Evolutionary conservation across 1,140 invertebrate genomes (phyloP).

Genomic region (Ectropis grisescens): DNA sequence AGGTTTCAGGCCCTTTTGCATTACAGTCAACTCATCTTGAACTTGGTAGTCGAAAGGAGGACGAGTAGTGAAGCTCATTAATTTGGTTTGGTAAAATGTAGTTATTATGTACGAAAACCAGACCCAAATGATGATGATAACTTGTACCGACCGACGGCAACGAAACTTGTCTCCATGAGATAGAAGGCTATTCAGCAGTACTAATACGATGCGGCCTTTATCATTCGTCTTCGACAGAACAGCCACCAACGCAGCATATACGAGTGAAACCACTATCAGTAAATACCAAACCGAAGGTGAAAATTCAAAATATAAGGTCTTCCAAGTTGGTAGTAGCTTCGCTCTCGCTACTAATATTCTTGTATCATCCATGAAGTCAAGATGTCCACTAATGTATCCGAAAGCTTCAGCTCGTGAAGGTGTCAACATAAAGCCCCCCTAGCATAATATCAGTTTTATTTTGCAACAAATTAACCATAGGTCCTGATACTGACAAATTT

Average conservation of each 20-base stretch:
- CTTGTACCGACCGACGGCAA: not conserved
- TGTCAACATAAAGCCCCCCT: conserved; percentile 29
- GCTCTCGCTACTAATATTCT: conserved; percentile 28
- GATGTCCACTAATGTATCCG: conserved; percentile 21
- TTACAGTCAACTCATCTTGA: conserved; percentile 15
- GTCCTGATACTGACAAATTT: conserved; percentile 21
- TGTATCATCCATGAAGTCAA: conserved; percentile 26
- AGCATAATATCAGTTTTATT: conserved; percentile 25
- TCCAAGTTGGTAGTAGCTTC: conserved; percentile 17
- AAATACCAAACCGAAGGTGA: conserved; percentile 27
- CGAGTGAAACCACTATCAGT: conserved; percentile 17
- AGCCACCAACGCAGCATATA: conserved; percentile 19
- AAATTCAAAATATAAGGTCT: conserved; percentile 35
- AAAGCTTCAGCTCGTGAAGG: conserved; percentile 21
- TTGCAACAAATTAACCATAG: conserved; percentile 20
- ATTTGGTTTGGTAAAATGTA: conserved; percentile 26
- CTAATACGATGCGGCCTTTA: conserved; percentile 18
- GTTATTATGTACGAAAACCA: conserved; percentile 36
- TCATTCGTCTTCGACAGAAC: conserved; percentile 17
- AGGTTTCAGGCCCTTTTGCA: conserved; percentile 16
- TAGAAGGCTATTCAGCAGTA: conserved; percentile 3
- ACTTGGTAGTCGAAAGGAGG: conserved; percentile 24
- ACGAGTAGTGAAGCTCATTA: conserved; percentile 26
- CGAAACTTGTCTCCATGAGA: conserved; percentile 1
- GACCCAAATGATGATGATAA: conserved; percentile 25